Percentiles rank a stretch among this genome's conserved stretches.
These are phyloP conservation scores for Lonchura striata DNA, from an alignment of 2,113 vertebrate genomes.

Conservation along the genomic window DNA sequence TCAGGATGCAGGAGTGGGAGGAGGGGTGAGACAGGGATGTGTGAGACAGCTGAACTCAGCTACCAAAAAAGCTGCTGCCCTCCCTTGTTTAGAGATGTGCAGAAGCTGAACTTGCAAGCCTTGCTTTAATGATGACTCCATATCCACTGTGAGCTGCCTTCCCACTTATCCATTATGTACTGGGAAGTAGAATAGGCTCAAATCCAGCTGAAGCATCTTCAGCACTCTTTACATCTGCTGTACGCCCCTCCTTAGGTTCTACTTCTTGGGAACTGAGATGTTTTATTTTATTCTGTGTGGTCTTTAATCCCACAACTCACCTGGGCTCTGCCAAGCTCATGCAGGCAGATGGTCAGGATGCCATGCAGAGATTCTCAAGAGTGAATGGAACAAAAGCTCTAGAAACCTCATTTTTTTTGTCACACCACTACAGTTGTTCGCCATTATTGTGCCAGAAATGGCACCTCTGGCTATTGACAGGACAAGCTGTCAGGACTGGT, in stretches of 20 bases:
- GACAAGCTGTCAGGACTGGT: not conserved
- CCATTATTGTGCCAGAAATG: not conserved
- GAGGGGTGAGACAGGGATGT: not conserved
- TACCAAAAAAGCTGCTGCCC: not conserved
- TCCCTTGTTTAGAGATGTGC: not conserved
- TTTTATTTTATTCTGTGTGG: not conserved
- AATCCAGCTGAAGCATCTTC: not conserved
- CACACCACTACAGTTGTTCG: not conserved
- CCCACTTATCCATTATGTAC: not conserved
- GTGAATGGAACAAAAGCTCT: not conserved
- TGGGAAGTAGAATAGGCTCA: not conserved
- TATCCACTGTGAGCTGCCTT: not conserved
- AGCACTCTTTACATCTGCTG: not conserved
- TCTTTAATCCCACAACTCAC: not conserved
- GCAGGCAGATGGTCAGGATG: not conserved
- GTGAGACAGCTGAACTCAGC: not conserved
- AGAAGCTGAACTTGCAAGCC: not conserved
- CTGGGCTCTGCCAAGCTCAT: not conserved
- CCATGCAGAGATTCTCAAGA: not conserved
- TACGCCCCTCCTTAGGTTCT: not conserved
- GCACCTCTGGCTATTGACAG: not conserved
- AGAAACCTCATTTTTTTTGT: not conserved
- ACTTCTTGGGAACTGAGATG: not conserved
- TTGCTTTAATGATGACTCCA: not conserved
- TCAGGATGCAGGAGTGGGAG: not conserved